Evolutionary conservation across 2,113 vertebrate genomes (phyloP).

Genomic region (Phyllostomus discolor): DNA sequence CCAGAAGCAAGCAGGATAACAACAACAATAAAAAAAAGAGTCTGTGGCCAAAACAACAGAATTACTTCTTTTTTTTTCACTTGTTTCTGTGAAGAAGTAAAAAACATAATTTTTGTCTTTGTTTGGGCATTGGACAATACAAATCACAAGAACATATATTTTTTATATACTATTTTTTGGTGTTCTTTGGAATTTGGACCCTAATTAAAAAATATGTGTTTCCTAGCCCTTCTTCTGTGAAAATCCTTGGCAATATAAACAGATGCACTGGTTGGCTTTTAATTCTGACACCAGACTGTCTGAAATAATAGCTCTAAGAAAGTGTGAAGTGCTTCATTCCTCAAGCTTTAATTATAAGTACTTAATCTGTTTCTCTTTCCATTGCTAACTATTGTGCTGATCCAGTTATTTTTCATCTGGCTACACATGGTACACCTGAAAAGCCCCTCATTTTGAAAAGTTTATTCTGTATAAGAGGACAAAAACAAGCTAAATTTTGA

Average conservation of each 20-base stretch:
- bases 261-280: constrained; percentile 75
- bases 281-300: constrained; percentile 76
- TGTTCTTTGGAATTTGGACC: constrained; percentile 70
- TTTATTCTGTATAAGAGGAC: not conserved
- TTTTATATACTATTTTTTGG: constrained; percentile 67
- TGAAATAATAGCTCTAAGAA: constrained; percentile 74
- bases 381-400: not conserved
- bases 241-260: constrained; percentile 74
- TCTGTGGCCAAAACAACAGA: constrained; percentile 54
- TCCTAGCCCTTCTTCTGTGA: constrained; percentile 76
- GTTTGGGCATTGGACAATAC: constrained; percentile 69
- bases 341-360: constrained; percentile 68
- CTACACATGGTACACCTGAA: constrained; percentile 12
- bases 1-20: constrained; percentile 50
- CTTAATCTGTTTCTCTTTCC: constrained; percentile 72
- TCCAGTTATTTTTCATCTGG: constrained; percentile 59
- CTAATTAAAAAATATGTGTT: constrained; percentile 76
- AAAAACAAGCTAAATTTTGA: constrained; percentile 24
- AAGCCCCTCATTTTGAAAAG: constrained; percentile 36
- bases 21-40: not conserved
- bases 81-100: constrained; percentile 56
- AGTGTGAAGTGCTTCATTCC: constrained; percentile 72
- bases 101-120: constrained; percentile 57
- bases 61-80: constrained; percentile 21
- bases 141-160: constrained; percentile 67